A percentile compares a stretch with the other conserved stretches of the same genome.
Conservation (phyloP, 2,888 invertebrate genomes). For the Autographa gamma region DNA sequence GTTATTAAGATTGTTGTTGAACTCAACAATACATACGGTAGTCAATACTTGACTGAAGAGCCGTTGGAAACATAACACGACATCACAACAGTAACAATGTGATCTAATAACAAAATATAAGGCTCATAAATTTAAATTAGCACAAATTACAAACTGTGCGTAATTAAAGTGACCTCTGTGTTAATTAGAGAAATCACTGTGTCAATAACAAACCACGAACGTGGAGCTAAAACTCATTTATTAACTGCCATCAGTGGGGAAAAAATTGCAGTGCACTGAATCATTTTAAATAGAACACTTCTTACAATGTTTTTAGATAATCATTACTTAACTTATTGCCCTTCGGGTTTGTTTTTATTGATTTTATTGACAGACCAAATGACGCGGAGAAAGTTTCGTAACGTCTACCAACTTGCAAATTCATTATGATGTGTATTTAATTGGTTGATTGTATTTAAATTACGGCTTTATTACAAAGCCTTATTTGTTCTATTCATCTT, state of each 20-base stretch:
- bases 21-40: not conserved
- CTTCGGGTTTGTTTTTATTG: constrained; percentile 31
- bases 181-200: constrained; percentile 81
- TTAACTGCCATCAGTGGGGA: constrained; percentile 63
- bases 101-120: constrained; percentile 13
- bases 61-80: not conserved
- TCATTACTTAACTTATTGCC: constrained; percentile 22
- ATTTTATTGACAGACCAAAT: constrained; percentile 57
- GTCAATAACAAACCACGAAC: constrained; percentile 77
- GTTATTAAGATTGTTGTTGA: not conserved
- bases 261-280: constrained; percentile 69
- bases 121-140: constrained; percentile 30
- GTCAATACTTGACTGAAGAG: not conserved
- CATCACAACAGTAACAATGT: not conserved
- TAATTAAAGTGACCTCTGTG: constrained; percentile 69
- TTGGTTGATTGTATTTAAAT: constrained; percentile 68
- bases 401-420: constrained; percentile 60
- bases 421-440: constrained; percentile 71
- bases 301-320: constrained; percentile 38
- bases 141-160: constrained; percentile 34
- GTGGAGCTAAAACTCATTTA: constrained; percentile 69
- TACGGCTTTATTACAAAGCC: constrained; percentile 50
- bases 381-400: constrained; percentile 69
- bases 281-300: constrained; percentile 56
- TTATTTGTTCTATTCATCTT: constrained; percentile 35